Conservation (phyloP, 2,797 vertebrate species). For the Otolemur crassicaudatus region DNA sequence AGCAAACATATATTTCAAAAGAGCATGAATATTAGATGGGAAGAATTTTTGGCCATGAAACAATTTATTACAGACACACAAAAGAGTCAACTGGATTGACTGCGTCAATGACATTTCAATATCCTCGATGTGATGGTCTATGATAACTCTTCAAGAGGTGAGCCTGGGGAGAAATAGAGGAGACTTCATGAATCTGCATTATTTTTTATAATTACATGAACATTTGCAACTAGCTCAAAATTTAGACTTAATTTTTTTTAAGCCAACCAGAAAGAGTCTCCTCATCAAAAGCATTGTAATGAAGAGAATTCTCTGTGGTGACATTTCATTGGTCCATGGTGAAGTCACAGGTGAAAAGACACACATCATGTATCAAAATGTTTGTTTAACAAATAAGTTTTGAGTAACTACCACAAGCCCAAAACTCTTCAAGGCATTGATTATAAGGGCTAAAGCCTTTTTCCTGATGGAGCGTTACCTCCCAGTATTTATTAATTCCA, state of each 20-base stretch:
- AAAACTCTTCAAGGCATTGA: neutral
- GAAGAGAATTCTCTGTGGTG: constrained; percentile 9
- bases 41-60: neutral
- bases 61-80: neutral
- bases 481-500: neutral
- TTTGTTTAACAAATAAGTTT: constrained; percentile 9
- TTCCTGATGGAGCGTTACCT: neutral
- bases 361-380: neutral
- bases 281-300: constrained; percentile 23
- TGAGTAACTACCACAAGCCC: neutral
- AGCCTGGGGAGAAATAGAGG: neutral
- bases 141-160: neutral
- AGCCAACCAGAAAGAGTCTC: neutral
- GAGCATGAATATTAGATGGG: neutral
- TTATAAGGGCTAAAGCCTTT: neutral
- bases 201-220: neutral
- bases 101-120: neutral
- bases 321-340: neutral
- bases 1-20: neutral
- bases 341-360: constrained; percentile 14
- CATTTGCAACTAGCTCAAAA: neutral
- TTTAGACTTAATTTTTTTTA: neutral
- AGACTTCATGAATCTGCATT: neutral
- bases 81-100: neutral
- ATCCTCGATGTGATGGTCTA: neutral